Evolutionary conservation across 64 coral and sea anemone genomes (phyloP), one percentile per base, ranked within the genome.

Genomic region (Astreopora myriophthalma): DNA sequence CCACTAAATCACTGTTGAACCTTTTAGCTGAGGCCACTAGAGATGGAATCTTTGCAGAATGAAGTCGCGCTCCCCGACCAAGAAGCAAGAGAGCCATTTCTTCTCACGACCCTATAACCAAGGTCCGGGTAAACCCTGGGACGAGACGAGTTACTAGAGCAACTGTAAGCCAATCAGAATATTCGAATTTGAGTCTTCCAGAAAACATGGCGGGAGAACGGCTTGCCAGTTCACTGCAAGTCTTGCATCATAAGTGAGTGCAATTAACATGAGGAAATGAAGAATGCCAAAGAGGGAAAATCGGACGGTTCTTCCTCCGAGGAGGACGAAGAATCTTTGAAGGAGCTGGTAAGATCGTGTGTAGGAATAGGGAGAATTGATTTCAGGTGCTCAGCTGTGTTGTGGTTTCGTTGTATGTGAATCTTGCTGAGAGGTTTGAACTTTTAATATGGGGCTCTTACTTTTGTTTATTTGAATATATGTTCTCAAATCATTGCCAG

Each of bases 281-380:
- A 63, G 44, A 52, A 68, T 23, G 42, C 85, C 29, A 40, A 71
- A 42, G 57, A 75, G 20, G 90, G 32, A 71, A 87, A 68, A 68
- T 72, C 89, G 40, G 79, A 70, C 13, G 33, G 35, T 9, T 86
- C 71, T 19, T 35, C 58, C 65, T 79, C 74, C 39, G 86, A 93
- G 51, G 95, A 93, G 67, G 80, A 93, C 13, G 91, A 96, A 66
- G 86, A 86, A 89, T 73, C 87, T 39, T 74, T 96, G 26, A 87
- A 84, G 73, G 95, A 96, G 48, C 39, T 96, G 91, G 95, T 96
- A 46, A 96, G 72, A 44, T n/a, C n/a, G n/a, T n/a, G n/a, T n/a
- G n/a, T n/a, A n/a, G n/a, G n/a, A 80, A n/a, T 55, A 24, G 60
- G 17, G n/a, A n/a, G n/a, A n/a, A 61, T 63, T 9, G 35, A 49